These are phyloP conservation scores for Psophia crepitans DNA, from an alignment of 2,113 vertebrate genomes.

Conservation along the genomic window DNA sequence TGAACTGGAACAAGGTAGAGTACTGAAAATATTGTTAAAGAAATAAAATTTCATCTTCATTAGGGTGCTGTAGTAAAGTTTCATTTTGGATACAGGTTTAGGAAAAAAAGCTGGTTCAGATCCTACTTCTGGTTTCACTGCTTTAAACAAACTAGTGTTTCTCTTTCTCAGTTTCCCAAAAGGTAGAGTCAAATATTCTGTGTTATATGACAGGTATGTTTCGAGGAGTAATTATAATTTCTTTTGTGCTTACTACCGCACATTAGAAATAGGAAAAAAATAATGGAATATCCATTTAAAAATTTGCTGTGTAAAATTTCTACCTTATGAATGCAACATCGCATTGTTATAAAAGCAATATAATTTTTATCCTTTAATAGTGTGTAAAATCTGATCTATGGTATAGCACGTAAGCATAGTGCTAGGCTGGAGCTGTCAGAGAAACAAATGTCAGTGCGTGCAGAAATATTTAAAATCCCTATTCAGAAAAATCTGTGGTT, in stretches of 20 bases:
- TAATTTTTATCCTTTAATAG: not conserved
- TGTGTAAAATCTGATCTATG: not conserved
- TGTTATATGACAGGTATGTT: not conserved
- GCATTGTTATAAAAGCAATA: not conserved
- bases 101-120: not conserved
- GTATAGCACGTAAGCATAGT: not conserved
- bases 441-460: not conserved
- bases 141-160: not conserved
- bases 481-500: not conserved
- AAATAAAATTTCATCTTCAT: not conserved
- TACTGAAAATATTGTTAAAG: not conserved
- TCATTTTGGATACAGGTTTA: not conserved
- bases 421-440: not conserved
- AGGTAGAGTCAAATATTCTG: not conserved
- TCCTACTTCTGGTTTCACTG: not conserved
- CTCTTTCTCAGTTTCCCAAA: not conserved
- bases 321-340: not conserved
- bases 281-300: not conserved
- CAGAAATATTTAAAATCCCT: not conserved
- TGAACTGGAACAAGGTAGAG: constrained; percentile 90
- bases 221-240: not conserved
- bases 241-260: not conserved
- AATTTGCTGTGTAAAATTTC: not conserved
- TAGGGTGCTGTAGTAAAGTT: not conserved
- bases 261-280: not conserved